Conservation (phyloP, 1,140 invertebrate species). For the Drosophila sucinea region DNA sequence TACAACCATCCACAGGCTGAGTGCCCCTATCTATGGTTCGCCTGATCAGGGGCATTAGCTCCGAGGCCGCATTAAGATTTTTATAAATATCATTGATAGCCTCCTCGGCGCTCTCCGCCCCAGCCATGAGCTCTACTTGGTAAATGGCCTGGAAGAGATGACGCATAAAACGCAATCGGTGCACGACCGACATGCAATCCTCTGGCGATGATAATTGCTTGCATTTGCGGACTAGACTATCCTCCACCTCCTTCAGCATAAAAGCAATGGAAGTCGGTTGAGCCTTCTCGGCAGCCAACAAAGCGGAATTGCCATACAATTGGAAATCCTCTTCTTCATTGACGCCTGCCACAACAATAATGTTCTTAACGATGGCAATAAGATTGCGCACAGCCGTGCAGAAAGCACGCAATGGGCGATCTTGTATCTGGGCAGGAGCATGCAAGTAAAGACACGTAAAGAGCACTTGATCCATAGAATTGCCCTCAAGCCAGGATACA, state of each 20-base stretch:
- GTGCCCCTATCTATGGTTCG: conserved; percentile 90
- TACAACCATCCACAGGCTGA: conserved; percentile 88
- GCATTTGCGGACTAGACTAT: conserved; percentile 91
- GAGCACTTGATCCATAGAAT: conserved; percentile 97
- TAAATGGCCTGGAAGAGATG: conserved; percentile 92
- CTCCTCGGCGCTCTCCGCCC: conserved; percentile 85
- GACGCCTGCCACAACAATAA: conserved; percentile 93
- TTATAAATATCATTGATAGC: conserved; percentile 87
- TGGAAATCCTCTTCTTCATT: conserved; percentile 99
- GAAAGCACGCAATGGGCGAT: conserved; percentile 93
- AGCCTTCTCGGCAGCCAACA: conserved; percentile 91
- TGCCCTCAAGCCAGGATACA: conserved; percentile 97
- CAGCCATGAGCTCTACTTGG: conserved; percentile 85
- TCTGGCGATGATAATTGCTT: conserved; percentile 85
- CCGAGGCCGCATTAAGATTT: conserved; percentile 87
- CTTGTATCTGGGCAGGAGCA: conserved; percentile 92
- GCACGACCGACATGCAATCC: conserved; percentile 86
- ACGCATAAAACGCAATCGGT: conserved; percentile 93
- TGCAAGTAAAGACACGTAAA: conserved; percentile 98
- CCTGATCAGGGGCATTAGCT: conserved; percentile 91
- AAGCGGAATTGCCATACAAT: conserved; percentile 94
- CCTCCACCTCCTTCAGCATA: conserved; percentile 95
- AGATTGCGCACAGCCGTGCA: conserved; percentile 95
- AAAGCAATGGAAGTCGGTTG: conserved; percentile 91
- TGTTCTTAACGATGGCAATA: conserved; percentile 95